Evolutionary conservation across 2,113 vertebrate species (phyloP), one percentile per base, ranked within the genome.

Genomic region (Gasterosteus nipponicus): DNA sequence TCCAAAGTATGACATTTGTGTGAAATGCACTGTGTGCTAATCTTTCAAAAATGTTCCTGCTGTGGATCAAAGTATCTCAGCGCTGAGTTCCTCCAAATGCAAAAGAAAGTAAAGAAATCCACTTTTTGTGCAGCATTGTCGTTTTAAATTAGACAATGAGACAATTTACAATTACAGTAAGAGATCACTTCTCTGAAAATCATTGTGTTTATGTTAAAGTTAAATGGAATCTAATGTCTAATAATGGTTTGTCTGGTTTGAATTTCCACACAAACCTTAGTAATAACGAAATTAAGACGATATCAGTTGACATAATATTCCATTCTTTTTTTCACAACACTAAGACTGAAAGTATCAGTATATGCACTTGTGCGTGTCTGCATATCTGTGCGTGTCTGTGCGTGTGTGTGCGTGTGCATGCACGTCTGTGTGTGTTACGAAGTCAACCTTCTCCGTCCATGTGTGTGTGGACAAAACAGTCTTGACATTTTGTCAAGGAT

Each of bases 271-370:
- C 4, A 39, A 10, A 31, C 68, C 62, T 86, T 76, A 80, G 58
- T 79, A 75, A 86, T 12, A 87, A 67, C 69, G 72, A 89, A 86
- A 89, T 75, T 12, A 56, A 60, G 70, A 64, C 58, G 44, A 77
- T 31, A 68, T 78, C 46, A 9, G 64, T 67, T 74, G 75, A 82
- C 54, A 72, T 76, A 83, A 80, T 82, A 84, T 92, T 92, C 91
- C 90, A 87, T 58, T 19, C 16, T 79, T n/a, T 10, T 65, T 58
- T 69, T 69, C 10, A n/a, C 3, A 83, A 81, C 70, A 91, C 80
- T 89, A 89, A 92, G 70, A 92, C 62, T 90, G 90, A 92, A 90
- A 92, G 81, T 88, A 79, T 65, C 73, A 18, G 16, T 73, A 7
- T 80, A 11, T 51, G 15, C 41, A 53, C 54, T 51, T 53, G 16